These are phyloP conservation scores for Rallus crepitans DNA, from an alignment of 2,797 vertebrate genomes.

Conservation along the genomic window DNA sequence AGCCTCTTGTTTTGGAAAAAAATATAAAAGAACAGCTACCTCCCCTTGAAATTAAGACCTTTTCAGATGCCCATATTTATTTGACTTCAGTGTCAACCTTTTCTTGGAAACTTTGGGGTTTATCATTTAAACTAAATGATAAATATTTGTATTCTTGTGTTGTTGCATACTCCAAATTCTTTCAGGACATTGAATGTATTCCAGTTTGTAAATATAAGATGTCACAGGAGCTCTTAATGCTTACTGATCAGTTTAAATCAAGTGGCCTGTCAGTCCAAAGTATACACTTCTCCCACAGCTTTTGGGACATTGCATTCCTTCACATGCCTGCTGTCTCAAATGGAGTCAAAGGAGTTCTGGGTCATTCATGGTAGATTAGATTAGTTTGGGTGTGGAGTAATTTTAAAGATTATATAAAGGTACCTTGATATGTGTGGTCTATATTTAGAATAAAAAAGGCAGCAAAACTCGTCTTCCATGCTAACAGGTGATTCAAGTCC, in stretches of 20 bases:
- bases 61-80: background rate
- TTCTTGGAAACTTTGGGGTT: background rate
- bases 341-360: background rate
- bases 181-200: background rate
- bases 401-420: slow-evolving; percentile 17
- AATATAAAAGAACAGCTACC: background rate
- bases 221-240: background rate
- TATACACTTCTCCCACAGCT: background rate
- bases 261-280: background rate
- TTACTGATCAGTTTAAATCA: background rate
- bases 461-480: background rate
- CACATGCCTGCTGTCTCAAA: background rate
- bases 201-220: background rate
- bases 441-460: background rate
- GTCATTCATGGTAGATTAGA: background rate
- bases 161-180: background rate
- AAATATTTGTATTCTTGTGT: background rate
- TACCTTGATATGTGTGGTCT: background rate
- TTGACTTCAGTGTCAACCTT: background rate
- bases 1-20: background rate
- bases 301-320: background rate
- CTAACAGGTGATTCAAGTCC: background rate
- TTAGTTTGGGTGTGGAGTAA: slow-evolving; percentile 20
- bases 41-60: background rate
- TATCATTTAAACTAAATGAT: background rate